Base-by-base conservation (phyloP, 2,113 vertebrate genomes). In the Mystacornis crossleyi region DNA sequence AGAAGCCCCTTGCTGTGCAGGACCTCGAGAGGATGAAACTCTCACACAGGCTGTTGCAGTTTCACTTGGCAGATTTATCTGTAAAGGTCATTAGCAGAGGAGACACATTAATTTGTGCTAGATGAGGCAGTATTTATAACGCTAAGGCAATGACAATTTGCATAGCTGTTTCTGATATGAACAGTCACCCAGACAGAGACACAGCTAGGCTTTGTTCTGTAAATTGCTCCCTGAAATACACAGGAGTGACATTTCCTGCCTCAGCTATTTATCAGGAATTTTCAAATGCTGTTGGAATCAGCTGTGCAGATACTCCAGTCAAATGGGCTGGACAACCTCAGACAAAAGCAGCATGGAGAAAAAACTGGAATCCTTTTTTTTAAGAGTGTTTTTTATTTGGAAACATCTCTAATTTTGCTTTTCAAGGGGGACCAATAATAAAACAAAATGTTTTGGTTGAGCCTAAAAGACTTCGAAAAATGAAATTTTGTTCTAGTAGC, bases 41-140 rank as follows among this genome's bases (percentile, higher is more conserved):
- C 48, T 79, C 48, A 24, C 1, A 0, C n/a, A 43, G 67, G 47
- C 48, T 81, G 65, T 73, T 69, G 10, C 48, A 33, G 29, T 54
- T 87, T 43, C 85, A 15, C 53, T 57, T 92, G 74, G 48, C 92
- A 92, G 71, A 67, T 88, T 65, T 61, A 72, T 69, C 64, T 60
- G 53, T 70, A 91, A 88, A 89, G 88, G 90, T 90, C 90, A 65
- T 95, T 97, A 95, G 31, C 83, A 86, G 83, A 78, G 61, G 73
- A 94, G 81, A 62, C 10, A 36, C 77, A 43, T 92, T 88, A 71
- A 95, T 93, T 86, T 89, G 66, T 70, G 61, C 85, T 93, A 77
- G 58, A 60, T 92, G 86, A 93, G 75, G 54, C 67, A 45, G 9
- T 91, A 50, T 96, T 95, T 93, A n/a, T 78, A 78, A 81, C 53